phyloP scores from a whole-genome alignment of 2,797 vertebrate genomes.

The Bryconaethiops microstoma region DNA sequence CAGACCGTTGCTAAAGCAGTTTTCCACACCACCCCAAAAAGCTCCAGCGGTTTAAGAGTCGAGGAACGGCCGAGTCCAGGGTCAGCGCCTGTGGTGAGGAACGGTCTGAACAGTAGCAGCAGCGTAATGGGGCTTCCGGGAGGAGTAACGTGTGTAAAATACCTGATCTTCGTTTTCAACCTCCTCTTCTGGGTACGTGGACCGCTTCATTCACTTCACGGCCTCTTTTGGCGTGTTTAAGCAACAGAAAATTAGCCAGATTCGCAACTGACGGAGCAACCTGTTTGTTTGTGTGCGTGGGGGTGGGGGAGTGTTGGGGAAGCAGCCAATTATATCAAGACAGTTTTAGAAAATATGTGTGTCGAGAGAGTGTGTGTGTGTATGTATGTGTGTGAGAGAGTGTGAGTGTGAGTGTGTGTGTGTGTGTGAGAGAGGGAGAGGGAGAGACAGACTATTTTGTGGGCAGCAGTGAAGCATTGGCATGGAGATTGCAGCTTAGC shows the following conservation, averaged over 20 bases:
- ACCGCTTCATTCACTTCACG: neutral
- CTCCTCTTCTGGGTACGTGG: constrained; percentile 75
- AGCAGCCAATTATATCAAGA: neutral
- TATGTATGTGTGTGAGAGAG: too few relatives aligned
- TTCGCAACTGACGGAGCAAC: neutral
- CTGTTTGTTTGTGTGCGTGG: neutral
- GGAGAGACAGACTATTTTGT: neutral
- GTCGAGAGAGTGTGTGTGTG: neutral
- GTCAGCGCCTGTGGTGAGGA: neutral
- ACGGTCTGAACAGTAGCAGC: neutral
- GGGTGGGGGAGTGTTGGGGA: neutral
- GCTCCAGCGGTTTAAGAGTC: neutral
- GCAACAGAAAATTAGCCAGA: neutral
- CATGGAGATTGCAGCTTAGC: constrained; percentile 14
- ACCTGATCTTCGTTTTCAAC: constrained; percentile 75
- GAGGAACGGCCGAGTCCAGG: neutral
- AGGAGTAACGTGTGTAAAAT: constrained; percentile 74
- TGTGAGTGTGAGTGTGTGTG: neutral
- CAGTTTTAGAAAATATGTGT: neutral
- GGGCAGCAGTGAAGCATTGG: constrained; percentile 4
- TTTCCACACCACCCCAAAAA: neutral
- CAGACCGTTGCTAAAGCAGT: neutral
- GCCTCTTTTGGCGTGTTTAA: neutral
- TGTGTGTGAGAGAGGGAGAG: neutral
- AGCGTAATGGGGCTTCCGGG: constrained; percentile 67